Percentiles rank a stretch among this genome's conserved stretches.
These are phyloP conservation scores for Bilobella aurantiaca DNA, from an alignment of 1,140 invertebrate genomes.

Conservation along the genomic window DNA sequence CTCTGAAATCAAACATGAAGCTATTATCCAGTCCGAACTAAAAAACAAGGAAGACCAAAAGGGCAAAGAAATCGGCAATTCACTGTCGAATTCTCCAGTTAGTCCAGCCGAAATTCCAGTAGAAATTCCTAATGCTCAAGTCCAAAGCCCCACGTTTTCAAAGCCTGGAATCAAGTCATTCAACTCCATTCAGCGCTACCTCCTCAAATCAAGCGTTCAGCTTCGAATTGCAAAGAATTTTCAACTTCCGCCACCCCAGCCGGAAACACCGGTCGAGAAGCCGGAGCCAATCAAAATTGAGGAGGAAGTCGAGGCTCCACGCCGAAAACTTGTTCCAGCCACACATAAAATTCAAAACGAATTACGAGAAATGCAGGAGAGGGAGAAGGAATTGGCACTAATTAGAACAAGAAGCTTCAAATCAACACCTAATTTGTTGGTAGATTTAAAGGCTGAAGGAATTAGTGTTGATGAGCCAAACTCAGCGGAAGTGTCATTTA, in stretches of 20 bases:
- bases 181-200: slow-evolving; percentile 17
- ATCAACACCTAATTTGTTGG: not conserved
- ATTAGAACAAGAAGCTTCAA: not conserved
- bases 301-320: slow-evolving; percentile 9
- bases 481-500: not conserved
- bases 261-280: not conserved
- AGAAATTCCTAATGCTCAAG: too few species aligned
- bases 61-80: too few species aligned
- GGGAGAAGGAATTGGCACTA: slow-evolving; percentile 19
- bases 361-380: slow-evolving; percentile 14
- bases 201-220: slow-evolving; percentile 14
- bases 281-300: not conserved
- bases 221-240: slow-evolving; percentile 9
- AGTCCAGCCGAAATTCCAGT: too few species aligned
- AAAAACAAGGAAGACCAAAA: too few species aligned
- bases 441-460: not conserved
- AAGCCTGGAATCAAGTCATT: not conserved
- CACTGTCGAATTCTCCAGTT: too few species aligned
- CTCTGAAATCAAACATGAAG: too few species aligned
- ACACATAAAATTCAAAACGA: slow-evolving; percentile 17
- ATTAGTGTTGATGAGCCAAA: not conserved
- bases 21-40: too few species aligned
- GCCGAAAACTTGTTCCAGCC: slow-evolving; percentile 14
- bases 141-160: not conserved
- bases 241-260: not conserved